These are phyloP conservation scores for Diadegma fenestrale DNA, from an alignment of 2,888 invertebrate genomes.

Conservation along the genomic window DNA sequence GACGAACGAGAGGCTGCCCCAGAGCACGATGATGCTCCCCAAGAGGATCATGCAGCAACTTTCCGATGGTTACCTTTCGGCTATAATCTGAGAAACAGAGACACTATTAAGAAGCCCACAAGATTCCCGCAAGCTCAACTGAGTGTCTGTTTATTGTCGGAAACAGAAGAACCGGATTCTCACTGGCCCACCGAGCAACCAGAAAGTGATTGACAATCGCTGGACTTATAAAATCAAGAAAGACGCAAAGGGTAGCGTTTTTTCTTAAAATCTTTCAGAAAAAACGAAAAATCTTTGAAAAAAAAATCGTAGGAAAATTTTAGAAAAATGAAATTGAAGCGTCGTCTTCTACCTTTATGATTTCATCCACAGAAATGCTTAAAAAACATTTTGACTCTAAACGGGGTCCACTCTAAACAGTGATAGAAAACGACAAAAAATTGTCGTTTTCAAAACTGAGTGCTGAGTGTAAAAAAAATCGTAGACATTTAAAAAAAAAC, in stretches of 20 bases:
- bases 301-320: no score
- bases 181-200: conserved; percentile 5
- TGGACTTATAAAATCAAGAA: conserved; percentile 72
- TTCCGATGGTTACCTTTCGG: conserved; percentile 21
- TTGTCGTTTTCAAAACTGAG: no score
- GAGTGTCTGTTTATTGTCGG: conserved; percentile 1
- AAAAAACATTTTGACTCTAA: no score
- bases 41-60: conserved; percentile 2
- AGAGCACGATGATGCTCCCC: conserved; percentile 6
- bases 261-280: no score
- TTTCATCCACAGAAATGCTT: no score
- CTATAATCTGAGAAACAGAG: conserved; percentile 40
- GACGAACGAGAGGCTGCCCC: conserved; percentile 14
- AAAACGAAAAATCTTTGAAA: no score
- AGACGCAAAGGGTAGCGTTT: conserved; percentile 42
- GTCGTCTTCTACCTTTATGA: no score
- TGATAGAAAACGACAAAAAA: no score
- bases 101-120: conserved; percentile 23
- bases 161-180: conserved; percentile 54
- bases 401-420: no score
- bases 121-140: conserved; percentile 50
- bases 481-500: no score
- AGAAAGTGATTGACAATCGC: conserved; percentile 58
- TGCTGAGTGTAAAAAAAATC: no score
- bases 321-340: no score